A percentile compares a stretch with the other conserved stretches of the same genome.
Conservation (phyloP, 1,140 invertebrate species). For the Sipha flava region DNA sequence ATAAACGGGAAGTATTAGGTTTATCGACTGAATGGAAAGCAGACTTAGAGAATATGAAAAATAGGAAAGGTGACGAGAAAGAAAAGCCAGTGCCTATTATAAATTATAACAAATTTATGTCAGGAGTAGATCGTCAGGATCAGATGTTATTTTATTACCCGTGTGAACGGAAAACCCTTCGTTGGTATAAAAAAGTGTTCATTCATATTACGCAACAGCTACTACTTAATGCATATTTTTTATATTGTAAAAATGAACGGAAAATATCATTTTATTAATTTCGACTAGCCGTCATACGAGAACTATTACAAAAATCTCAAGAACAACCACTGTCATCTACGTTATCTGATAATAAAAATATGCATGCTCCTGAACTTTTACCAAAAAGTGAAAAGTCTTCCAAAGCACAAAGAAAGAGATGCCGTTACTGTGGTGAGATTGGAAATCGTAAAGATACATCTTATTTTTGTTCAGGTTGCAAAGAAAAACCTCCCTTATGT, state of each 20-base stretch:
- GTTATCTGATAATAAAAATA: not conserved
- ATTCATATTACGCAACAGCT: constrained; percentile 34
- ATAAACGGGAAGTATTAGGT: constrained; percentile 40
- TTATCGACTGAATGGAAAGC: constrained; percentile 38
- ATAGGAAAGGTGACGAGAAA: constrained; percentile 34
- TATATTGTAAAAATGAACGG: not conserved
- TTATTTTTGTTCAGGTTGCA: not conserved
- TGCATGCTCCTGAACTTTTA: not conserved
- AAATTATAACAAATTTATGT: constrained; percentile 35
- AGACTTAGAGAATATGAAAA: constrained; percentile 33
- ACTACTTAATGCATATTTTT: constrained; percentile 15
- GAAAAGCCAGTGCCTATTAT: constrained; percentile 22
- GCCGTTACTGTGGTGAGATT: not conserved
- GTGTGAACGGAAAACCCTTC: constrained; percentile 34
- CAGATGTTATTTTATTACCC: constrained; percentile 35
- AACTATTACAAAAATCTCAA: not conserved
- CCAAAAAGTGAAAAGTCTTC: not conserved
- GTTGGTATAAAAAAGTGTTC: constrained; percentile 35
- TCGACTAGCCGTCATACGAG: not conserved
- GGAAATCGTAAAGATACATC: not conserved
- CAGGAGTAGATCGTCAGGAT: constrained; percentile 33
- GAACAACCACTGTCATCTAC: not conserved
- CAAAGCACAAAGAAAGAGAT: not conserved
- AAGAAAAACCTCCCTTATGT: not conserved
- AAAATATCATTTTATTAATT: not conserved